Percentiles rank a stretch among this genome's conserved stretches.
These are phyloP conservation scores for Drosophila picticornis DNA, from an alignment of 2,888 invertebrate species.

Conservation along the genomic window DNA sequence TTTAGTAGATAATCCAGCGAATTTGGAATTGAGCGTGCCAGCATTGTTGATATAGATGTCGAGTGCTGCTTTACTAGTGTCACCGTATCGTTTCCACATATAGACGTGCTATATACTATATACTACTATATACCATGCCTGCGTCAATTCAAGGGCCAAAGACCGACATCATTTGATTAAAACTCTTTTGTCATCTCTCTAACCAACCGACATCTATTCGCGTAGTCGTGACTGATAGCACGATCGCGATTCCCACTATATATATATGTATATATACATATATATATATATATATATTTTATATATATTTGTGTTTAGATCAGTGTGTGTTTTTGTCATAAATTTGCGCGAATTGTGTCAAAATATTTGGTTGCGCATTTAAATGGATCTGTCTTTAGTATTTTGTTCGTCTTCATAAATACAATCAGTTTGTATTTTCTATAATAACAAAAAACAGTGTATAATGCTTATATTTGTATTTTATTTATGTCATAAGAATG, in stretches of 20 bases:
- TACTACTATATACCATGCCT: slow-evolving; percentile 7
- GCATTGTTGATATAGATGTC: slow-evolving; percentile 39
- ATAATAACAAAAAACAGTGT: background rate
- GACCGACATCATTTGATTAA: slow-evolving; percentile 54
- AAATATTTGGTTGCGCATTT: slow-evolving; percentile 53
- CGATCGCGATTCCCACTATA: slow-evolving; percentile 13
- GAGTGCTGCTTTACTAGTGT: slow-evolving; percentile 46
- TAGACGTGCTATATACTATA: background rate
- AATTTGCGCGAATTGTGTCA: slow-evolving; percentile 39
- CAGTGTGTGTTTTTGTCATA: slow-evolving; percentile 18
- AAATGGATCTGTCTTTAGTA: slow-evolving; percentile 27
- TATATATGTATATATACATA: background rate
- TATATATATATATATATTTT: background rate
- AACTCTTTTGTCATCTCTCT: slow-evolving; percentile 41
- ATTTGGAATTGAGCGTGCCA: background rate
- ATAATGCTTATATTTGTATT: background rate
- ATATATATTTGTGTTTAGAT: background rate
- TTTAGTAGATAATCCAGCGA: slow-evolving; percentile 10
- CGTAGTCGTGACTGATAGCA: slow-evolving; percentile 50
- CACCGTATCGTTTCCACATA: slow-evolving; percentile 22
- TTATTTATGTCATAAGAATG: background rate
- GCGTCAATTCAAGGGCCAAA: slow-evolving; percentile 53
- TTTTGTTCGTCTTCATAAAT: slow-evolving; percentile 20
- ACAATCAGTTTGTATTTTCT: background rate
- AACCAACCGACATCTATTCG: slow-evolving; percentile 7